These are phyloP conservation scores for Mormyrus lacerda DNA, from an alignment of 2,113 vertebrate genomes.

Conservation along the genomic window DNA sequence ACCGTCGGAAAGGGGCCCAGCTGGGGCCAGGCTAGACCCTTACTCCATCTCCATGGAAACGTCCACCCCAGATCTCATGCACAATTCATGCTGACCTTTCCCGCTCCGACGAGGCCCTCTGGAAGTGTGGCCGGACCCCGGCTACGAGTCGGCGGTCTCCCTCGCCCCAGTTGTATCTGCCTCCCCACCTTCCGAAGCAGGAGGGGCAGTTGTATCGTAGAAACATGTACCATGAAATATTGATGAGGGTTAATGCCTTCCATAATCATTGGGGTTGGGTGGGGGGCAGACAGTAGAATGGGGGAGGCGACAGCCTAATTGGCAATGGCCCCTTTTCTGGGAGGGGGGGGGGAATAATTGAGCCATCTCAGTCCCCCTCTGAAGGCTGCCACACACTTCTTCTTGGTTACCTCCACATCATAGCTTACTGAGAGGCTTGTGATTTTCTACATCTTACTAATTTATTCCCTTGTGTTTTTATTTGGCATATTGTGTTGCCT, in stretches of 20 bases:
- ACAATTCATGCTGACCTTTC: conserved; percentile 74
- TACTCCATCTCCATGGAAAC: conserved; percentile 57
- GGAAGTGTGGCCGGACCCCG: background rate
- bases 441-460: background rate
- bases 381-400: background rate
- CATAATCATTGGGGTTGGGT: background rate
- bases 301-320: background rate
- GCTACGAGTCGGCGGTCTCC: background rate
- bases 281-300: background rate
- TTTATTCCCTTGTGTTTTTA: background rate
- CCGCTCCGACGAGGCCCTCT: conserved; percentile 7
- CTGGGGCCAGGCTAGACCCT: conserved; percentile 37
- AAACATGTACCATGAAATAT: conserved; percentile 17
- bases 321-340: background rate
- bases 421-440: background rate
- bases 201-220: background rate
- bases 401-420: background rate
- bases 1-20: conserved; percentile 39
- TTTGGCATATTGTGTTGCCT: background rate
- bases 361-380: background rate
- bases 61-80: conserved; percentile 56
- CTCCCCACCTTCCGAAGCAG: background rate
- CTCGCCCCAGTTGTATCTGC: background rate
- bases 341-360: background rate
- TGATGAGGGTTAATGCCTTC: conserved; percentile 15